Evolutionary conservation across 2,797 vertebrate genomes (phyloP), one percentile per base, ranked within the genome.

Genomic region (Stomatorhinus walkeri): DNA sequence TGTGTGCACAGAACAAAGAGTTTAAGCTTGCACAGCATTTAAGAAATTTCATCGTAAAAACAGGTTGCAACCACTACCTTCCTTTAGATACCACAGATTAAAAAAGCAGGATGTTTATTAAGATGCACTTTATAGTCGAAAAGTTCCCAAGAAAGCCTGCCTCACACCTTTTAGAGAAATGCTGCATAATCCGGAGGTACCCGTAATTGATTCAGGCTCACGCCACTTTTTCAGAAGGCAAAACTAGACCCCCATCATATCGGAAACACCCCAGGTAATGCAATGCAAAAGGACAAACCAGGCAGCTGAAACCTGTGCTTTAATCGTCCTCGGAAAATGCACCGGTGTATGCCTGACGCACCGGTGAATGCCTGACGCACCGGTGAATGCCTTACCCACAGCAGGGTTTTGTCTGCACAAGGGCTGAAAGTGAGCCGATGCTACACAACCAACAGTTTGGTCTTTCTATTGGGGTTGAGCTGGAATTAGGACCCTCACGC

Each of bases 51-150:
- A 14, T 14, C 14, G 36, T 32, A 10, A 86, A 83, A 89, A 87
- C 22, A 89, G 36, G 85, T 32, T 72, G 48, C 32, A 86, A 79
- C 85, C 88, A 87, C 88, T 32, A 76, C n/a, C 85, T 87, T 83
- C 85, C 52, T 87, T 61, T 43, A 56, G 85, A 89, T 89, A 87
- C 89, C 89, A 61, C 89, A 87, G 89, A 54, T 89, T 59, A 89
- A 87, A 89, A 24, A 87, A 83, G 89, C 89, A 89, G 89, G 89
- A 89, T 79, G 85, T 72, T 22, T 51, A 9, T 51, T 14, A 32
- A 40, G 6, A 22, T 64, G 56, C 86, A 48, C 40, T 87, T 87
- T 16, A 48, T 87, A 61, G 16, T 16, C 9, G 46, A 40, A 43
- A 48, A 87, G 19, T 49, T 56, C 28, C 43, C 40, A 68, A 64